A percentile compares a stretch with the other conserved stretches of the same genome.
phyloP scores from a whole-genome alignment of 1,140 invertebrate genomes.

The Megalopta genalis region DNA sequence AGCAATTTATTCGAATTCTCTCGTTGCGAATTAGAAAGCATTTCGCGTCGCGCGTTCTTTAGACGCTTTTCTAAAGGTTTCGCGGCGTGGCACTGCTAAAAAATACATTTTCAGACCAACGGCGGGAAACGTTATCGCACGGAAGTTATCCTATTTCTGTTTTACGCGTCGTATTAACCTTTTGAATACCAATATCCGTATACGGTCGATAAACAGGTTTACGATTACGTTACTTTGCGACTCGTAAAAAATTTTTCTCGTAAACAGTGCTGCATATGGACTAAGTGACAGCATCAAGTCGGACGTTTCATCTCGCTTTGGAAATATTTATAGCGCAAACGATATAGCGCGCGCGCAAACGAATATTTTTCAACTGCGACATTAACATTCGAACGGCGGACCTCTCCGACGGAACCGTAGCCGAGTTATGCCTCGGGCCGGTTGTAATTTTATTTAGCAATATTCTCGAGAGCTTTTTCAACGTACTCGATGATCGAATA shows the following conservation, averaged over 20 bases:
- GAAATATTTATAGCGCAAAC: no score
- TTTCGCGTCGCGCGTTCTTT: no score
- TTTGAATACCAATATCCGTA: constrained; percentile 2
- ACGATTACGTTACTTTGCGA: constrained; percentile 1
- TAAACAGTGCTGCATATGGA: not conserved
- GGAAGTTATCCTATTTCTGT: not conserved
- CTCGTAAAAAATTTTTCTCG: not conserved
- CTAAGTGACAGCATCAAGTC: not conserved
- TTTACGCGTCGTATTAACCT: not conserved
- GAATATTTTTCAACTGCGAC: not conserved
- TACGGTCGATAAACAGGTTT: constrained; percentile 14
- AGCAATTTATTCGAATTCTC: no score
- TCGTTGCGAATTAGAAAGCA: no score
- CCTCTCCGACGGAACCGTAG: no score
- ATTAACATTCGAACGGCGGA: no score
- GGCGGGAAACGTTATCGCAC: not conserved
- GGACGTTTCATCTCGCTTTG: not conserved
- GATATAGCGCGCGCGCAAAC: not conserved
- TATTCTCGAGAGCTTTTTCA: no score
- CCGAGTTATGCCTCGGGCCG: no score
- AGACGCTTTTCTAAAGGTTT: not conserved
- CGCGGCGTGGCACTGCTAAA: not conserved
- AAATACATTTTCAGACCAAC: not conserved
- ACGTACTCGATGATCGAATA: no score
- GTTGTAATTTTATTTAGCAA: no score